A percentile compares a stretch with the other conserved stretches of the same genome.
Evolutionary conservation across 2,797 vertebrate genomes (phyloP).

Genomic region (Carapus acus): DNA sequence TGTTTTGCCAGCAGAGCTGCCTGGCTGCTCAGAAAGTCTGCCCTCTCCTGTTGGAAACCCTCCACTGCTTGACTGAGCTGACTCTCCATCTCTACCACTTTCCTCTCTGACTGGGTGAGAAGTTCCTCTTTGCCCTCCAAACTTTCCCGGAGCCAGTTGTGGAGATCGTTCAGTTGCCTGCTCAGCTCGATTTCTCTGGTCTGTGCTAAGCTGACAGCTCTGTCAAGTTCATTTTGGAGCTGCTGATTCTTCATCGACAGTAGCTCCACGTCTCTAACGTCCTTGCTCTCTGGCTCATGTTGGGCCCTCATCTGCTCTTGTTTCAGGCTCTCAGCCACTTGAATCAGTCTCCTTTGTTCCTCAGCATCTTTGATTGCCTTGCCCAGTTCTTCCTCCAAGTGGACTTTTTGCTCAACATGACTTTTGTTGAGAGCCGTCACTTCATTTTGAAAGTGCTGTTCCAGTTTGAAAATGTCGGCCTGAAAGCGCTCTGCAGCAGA

Average conservation of each 20-base stretch:
- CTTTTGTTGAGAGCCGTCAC: conserved; percentile 65
- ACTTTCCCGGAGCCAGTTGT: conserved; percentile 65
- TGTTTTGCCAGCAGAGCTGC: conserved; percentile 61
- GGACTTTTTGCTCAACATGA: conserved; percentile 67
- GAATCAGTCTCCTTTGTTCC: conserved; percentile 59
- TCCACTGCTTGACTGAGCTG: conserved; percentile 63
- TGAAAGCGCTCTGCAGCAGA: conserved; percentile 71
- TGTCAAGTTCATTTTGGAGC: conserved; percentile 72
- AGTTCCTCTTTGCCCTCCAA: conserved; percentile 62
- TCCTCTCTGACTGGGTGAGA: conserved; percentile 54
- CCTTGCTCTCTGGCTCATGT: conserved; percentile 66
- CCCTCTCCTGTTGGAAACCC: conserved; percentile 71
- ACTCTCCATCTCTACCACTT: conserved; percentile 53
- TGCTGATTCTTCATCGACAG: conserved; percentile 68
- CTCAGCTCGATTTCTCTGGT: conserved; percentile 70
- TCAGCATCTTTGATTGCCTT: conserved; percentile 64
- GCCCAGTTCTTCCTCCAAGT: conserved; percentile 74
- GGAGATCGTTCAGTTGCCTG: conserved; percentile 69
- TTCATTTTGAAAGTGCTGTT: conserved; percentile 70
- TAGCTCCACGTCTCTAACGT: conserved; percentile 65
- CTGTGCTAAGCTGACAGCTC: conserved; percentile 58
- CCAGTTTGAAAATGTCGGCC: conserved; percentile 65
- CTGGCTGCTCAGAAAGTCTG: conserved; percentile 59
- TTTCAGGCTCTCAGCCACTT: conserved; percentile 46
- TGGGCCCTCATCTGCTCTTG: conserved; percentile 63